Evolutionary conservation across 2,797 vertebrate species (phyloP).

Genomic region (Babyrousa celebensis): DNA sequence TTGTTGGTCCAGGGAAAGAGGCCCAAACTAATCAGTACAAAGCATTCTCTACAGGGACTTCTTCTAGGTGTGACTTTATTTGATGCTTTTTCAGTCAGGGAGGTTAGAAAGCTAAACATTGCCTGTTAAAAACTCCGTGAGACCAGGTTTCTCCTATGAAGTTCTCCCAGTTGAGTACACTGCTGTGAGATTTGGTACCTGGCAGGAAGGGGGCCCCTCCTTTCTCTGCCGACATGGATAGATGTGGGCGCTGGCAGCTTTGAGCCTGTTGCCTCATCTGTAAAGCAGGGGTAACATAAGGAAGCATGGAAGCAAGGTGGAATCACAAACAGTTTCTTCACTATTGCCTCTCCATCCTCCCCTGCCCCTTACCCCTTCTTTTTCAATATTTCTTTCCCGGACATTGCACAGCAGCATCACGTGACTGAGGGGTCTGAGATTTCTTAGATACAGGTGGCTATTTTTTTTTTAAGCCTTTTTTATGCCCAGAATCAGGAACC

Average conservation of each 20-base stretch:
- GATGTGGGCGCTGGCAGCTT: neutral
- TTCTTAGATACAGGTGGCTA: neutral
- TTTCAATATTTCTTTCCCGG: neutral
- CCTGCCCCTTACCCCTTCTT: neutral
- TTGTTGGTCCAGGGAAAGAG: neutral
- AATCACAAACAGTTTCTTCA: too few relatives aligned
- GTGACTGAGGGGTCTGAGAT: neutral
- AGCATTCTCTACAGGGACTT: neutral
- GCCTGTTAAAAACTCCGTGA: neutral
- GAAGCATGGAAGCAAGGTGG: neutral
- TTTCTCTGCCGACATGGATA: neutral
- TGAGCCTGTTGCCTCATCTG: neutral
- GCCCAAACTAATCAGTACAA: neutral
- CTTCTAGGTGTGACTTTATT: neutral
- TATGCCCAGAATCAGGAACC: neutral
- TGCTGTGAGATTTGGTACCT: neutral
- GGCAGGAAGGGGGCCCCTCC: neutral
- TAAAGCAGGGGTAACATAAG: neutral
- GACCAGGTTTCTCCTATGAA: neutral
- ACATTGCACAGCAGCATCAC: neutral
- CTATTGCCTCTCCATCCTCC: too few relatives aligned
- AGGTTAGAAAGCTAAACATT: neutral
- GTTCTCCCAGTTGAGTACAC: neutral
- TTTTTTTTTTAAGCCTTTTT: neutral
- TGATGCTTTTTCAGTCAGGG: neutral